phyloP scores from a whole-genome alignment of 2,113 vertebrate species.

The Nanger granti region DNA sequence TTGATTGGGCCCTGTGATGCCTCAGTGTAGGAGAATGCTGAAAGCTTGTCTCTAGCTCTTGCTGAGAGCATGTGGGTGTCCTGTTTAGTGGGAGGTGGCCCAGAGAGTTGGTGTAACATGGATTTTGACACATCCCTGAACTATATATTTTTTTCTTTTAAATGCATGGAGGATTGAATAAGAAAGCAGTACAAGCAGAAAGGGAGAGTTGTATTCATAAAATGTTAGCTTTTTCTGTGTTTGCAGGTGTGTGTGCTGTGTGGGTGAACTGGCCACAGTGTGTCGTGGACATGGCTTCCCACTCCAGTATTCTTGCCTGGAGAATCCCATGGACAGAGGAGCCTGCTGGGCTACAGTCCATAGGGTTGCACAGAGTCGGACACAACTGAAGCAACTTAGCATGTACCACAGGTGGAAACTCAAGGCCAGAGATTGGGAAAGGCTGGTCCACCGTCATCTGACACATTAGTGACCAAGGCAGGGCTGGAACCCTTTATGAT shows the following conservation, averaged over 20 bases:
- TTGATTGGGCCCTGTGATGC: not conserved
- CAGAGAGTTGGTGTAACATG: not conserved
- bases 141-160: not conserved
- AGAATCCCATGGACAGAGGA: not conserved
- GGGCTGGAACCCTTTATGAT: not conserved
- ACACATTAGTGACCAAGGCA: not conserved
- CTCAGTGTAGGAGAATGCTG: not conserved
- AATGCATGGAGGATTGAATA: not conserved
- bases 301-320: not conserved
- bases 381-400: not conserved
- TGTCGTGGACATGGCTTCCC: not conserved
- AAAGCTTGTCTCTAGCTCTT: not conserved
- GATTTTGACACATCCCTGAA: not conserved
- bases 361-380: not conserved
- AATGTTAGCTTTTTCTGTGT: not conserved
- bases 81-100: not conserved
- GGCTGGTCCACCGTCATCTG: accelerated
- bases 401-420: not conserved
- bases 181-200: not conserved
- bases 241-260: not conserved
- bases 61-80: not conserved
- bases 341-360: not conserved
- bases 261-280: accelerated
- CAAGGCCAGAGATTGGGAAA: not conserved
- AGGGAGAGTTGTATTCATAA: not conserved